These are phyloP conservation scores for Cepaea nemoralis DNA, from an alignment of 1,140 invertebrate species.

Conservation along the genomic window DNA sequence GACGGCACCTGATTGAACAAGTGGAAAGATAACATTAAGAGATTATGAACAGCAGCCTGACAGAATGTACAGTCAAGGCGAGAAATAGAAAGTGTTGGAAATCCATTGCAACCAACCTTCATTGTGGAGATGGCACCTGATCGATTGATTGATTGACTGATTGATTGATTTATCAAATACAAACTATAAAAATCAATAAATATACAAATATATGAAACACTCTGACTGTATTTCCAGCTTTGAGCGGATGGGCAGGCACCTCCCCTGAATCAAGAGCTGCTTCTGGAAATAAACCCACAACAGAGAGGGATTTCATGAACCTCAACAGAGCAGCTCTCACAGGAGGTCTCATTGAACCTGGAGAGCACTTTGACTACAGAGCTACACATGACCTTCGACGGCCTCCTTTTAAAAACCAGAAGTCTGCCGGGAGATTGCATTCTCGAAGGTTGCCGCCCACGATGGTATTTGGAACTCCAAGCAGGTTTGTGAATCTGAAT, in stretches of 20 bases:
- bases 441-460: conserved; percentile 60
- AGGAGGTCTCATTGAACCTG: conserved; percentile 62
- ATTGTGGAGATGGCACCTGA: no score
- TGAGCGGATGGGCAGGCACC: conserved; percentile 45
- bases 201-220: no score
- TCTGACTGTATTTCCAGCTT: conserved; percentile 27
- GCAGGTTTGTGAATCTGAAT: conserved; percentile 61
- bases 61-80: no score
- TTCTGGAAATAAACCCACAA: conserved; percentile 51
- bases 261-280: conserved; percentile 48
- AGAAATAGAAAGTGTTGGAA: no score
- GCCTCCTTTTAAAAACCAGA: conserved; percentile 49
- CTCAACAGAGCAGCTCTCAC: conserved; percentile 66
- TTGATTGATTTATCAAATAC: no score
- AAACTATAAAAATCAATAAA: no score
- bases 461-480: conserved; percentile 68
- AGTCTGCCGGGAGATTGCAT: conserved; percentile 52
- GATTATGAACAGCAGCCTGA: no score
- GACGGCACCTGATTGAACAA: no score
- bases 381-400: conserved; percentile 66
- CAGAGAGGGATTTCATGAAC: conserved; percentile 67
- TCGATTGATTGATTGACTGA: no score
- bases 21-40: no score
- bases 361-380: conserved; percentile 64
- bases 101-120: no score